Base-by-base conservation (phyloP, 2,113 vertebrate genomes). In the Pterocles burchelli region DNA sequence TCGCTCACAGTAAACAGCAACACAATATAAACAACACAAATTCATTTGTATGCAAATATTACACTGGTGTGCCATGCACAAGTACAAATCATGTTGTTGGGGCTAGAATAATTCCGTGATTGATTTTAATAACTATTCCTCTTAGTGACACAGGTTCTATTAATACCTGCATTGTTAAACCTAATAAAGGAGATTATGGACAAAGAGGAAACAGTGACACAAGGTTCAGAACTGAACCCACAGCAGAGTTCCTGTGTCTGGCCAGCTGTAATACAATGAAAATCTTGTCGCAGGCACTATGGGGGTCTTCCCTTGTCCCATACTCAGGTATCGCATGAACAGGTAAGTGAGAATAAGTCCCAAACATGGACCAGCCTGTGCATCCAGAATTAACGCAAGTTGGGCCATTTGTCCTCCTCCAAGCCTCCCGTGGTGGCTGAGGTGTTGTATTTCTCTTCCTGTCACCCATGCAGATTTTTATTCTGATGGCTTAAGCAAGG, bases 31-130 rank as follows among this genome's bases (percentile, higher is more conserved):
- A 96, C 90, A 94, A 67, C 10, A 0, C 16, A n/a, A 73, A 82
- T 88, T 83, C 43, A 96, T 95, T 80, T 91, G 79, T 67, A 94
- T 90, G 90, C 87, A 92, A 95, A 94, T 93, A 41, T 18, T 36
- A 59, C 67, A 43, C 3, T 24, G n/a, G 26, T 83, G 66, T 62
- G 83, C 75, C 71, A 19, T 20, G 34, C 75, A 63, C 20, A 51
- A 48, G 51, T 14, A 38, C 33, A 87, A 79, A n/a, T 70, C 52
- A 34, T 3, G 19, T 9, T 74, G 82, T 26, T 86, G 55, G 72
- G 51, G 52, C 57, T 77, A 17, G 29, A 86, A 66, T 62, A 93
- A 80, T 74, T 77, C 82, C 45, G 11, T 31, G 38, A 74, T 28
- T 71, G 68, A 72, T 86, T 94, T 84, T 71, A 90, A 57, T 90